Evolutionary conservation across 2,888 invertebrate species (phyloP).

Genomic region (Chaitophorus viminalis): DNA sequence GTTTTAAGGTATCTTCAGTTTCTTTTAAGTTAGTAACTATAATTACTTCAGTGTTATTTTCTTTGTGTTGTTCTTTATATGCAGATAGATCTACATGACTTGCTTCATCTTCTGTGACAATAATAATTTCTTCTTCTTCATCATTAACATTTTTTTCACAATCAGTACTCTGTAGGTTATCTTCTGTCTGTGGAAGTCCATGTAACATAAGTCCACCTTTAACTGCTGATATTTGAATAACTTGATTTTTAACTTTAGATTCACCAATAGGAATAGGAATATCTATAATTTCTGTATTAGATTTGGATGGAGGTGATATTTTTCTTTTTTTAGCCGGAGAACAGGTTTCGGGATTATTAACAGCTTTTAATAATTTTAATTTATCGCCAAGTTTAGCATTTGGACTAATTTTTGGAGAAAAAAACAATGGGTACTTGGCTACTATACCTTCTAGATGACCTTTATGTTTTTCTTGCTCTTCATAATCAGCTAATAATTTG

Average conservation of each 20-base stretch:
- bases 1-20: background rate
- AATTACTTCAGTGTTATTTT: slow-evolving; percentile 45
- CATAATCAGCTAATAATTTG: slow-evolving; percentile 55
- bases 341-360: slow-evolving; percentile 14
- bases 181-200: background rate
- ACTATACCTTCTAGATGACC: background rate
- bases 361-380: slow-evolving; percentile 48
- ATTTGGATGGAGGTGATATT: background rate
- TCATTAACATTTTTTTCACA: background rate
- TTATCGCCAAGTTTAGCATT: slow-evolving; percentile 56
- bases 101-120: slow-evolving; percentile 57
- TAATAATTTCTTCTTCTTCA: slow-evolving; percentile 51
- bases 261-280: background rate
- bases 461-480: slow-evolving; percentile 46
- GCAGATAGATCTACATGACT: background rate
- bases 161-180: no score
- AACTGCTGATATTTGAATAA: slow-evolving; percentile 47
- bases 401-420: slow-evolving; percentile 47
- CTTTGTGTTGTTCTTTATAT: slow-evolving; percentile 8
- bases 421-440: slow-evolving; percentile 11
- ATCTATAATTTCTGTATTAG: background rate
- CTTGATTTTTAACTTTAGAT: slow-evolving; percentile 1
- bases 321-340: slow-evolving; percentile 41
- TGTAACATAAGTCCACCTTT: slow-evolving; percentile 57
- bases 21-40: slow-evolving; percentile 44